Percentiles rank a stretch among this genome's conserved stretches.
These are phyloP conservation scores for Mola mola DNA, from an alignment of 2,113 vertebrate genomes.

Conservation along the genomic window DNA sequence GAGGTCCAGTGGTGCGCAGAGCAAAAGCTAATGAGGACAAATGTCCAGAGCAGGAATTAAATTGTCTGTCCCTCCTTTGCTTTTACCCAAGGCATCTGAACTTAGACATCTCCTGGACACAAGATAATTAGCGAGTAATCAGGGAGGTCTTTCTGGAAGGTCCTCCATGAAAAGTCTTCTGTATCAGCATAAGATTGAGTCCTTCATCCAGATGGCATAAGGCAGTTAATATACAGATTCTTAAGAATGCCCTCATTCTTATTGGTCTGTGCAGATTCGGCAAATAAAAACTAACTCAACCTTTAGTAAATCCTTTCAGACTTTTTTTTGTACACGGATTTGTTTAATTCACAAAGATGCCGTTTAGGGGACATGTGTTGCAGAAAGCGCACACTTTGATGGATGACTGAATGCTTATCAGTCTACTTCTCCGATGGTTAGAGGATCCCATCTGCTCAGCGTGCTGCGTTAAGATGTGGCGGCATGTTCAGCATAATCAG, in stretches of 20 bases:
- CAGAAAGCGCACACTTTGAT: conserved; percentile 15
- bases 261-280: too few relatives aligned
- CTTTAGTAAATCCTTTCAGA: background rate
- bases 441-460: conserved; percentile 51
- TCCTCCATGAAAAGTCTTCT: too few relatives aligned
- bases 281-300: too few relatives aligned
- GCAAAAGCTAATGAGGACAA: conserved; percentile 11
- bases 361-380: background rate
- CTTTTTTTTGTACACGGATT: background rate
- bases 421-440: conserved; percentile 22
- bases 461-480: conserved; percentile 18
- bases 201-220: too few relatives aligned
- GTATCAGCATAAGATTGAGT: too few relatives aligned
- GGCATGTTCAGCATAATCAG: conserved; percentile 35
- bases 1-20: background rate
- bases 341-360: background rate
- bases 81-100: too few relatives aligned
- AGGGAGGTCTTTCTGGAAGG: too few relatives aligned
- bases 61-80: background rate
- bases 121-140: conserved; percentile 46
- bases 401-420: conserved; percentile 38
- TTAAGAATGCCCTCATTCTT: too few relatives aligned
- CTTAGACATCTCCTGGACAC: background rate
- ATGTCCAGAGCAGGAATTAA: conserved; percentile 4
- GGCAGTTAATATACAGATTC: too few relatives aligned